Base-by-base conservation (phyloP, 2,888 invertebrate species). In the Scaeva pyrastri region DNA sequence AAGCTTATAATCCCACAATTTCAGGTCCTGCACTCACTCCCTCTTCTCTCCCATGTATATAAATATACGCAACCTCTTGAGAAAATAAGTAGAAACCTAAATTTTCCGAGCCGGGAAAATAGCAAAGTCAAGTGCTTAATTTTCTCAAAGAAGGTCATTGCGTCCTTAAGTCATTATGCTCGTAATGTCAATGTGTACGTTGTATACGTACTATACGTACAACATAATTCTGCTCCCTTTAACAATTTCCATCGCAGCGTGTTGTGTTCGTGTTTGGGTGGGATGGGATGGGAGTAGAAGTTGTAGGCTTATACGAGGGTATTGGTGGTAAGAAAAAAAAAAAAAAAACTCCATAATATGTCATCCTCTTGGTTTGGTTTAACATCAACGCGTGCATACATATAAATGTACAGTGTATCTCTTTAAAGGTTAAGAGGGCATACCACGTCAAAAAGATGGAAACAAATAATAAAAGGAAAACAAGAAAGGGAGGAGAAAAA, bases 141-240 rank as follows among this genome's bases (percentile, higher is more conserved):
- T 85, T 81, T 76, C 73, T 68, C 36, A 56, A 85, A 85, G 85
- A 85, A 85, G 85, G 85, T 81, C 85, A 81, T 76, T 85, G 73
- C 85, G 76, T 81, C 76, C 66, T 80, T 62, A 85, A 68, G 73
- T 73, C 60, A 70, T 76, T 68, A 48, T 31, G n/a, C n/a, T n/a
- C n/a, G n/a, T n/a, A n/a, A n/a, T n/a, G n/a, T n/a, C n/a, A 4
- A 31, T 31, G 8, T 31, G 8, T 8, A 31, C 5, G 31, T 31
- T 31, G 31, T 31, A 31, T 31, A 26, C 7, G 31, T 31, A 31
- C n/a, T n/a, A n/a, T n/a, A n/a, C n/a, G n/a, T 64, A 71, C 74
- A 43, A 23, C 58, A 58, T 66, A 43, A 39, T 66, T 26, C 48
- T 26, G 66, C 39, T 52, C 45, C 56, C 23, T 36, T 52, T 66